Base-by-base conservation (phyloP, 2,113 vertebrate genomes). In the Oxygymnocypris stewartii region DNA sequence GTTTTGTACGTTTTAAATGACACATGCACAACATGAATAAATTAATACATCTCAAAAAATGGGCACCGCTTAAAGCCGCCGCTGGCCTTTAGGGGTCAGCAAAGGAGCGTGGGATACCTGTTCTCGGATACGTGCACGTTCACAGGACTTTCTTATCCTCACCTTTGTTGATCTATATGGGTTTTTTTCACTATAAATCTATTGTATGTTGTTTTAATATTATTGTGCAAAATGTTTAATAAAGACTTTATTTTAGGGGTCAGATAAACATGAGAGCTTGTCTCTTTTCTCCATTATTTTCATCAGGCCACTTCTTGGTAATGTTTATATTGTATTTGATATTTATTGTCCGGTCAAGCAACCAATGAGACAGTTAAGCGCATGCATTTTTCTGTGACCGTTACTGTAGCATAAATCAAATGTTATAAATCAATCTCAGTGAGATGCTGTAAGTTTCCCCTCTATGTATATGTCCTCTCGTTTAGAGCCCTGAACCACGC, bases 11-110 rank as follows among this genome's bases (percentile, higher is more conserved):
- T 42, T 80, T 16, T 28, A 63, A 81, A 47, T 44, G 23, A 81
- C 25, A 82, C n/a, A n/a, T n/a, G n/a, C n/a, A n/a, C n/a, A n/a
- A n/a, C n/a, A 49, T 67, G 44, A 85, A 51, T 31, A 20, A 35
- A 42, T 14, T 20, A 40, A 4, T 31, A 31, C 28, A 31, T 31
- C 28, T 51, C 59, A 42, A 77, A 81, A 51, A 86, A 57, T 12
- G 35, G 59, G 51, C 75, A 9, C 49, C 54, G 75, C 37, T 12
- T 76, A 20, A 20, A 91, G 82, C 91, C 79, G 23, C 31, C n/a
- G 89, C 87, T 89, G 90, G 90, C 94, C 94, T 94, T 92, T 94
- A 94, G 93, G 93, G 92, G 93, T 94, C 94, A 94, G 92, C 89
- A 93, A 57, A 93, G 89, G 87, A 87, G 71, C 90, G 9, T 67